Evolutionary conservation across 2,113 vertebrate genomes (phyloP), one percentile per base, ranked within the genome.

Genomic region (Turdus rufiventris): DNA sequence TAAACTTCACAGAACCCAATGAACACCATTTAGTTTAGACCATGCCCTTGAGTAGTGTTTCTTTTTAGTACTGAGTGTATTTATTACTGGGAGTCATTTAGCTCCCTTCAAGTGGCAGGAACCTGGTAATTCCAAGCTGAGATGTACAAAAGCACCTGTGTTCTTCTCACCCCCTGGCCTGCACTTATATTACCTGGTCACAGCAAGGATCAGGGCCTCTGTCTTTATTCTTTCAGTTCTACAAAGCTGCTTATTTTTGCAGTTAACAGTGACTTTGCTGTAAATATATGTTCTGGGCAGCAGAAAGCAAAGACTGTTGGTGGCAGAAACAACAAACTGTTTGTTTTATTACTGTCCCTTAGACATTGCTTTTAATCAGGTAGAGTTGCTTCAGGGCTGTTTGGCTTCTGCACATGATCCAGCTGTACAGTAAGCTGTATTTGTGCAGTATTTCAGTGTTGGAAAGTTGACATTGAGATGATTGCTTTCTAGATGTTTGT

Each of bases 291-390:
- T 83, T 97, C 67, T 83, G 79, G 65, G 53, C 48, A 94, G 91
- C 45, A 91, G 86, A 96, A 93, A 80, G 79, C 62, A 93, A 76
- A 91, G 82, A 94, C 45, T 63, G 70, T 74, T 96, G 94, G 91
- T 81, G 82, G 86, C 70, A 89, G 71, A 85, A 96, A 94, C 92
- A 85, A 91, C 77, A 94, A 94, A 85, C 92, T 94, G 76, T 84
- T 88, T 91, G 76, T 81, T 89, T 81, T 96, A 80, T 92, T 91
- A 65, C 78, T 85, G 38, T 85, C 67, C 50, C 68, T 96, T 94
- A 95, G 96, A 89, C 68, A 95, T 93, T 75, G 92, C 74, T 89
- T 96, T 96, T 94, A 94, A 96, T 96, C 70, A 78, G 85, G 71
- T 20, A 57, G 79, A 89, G 50, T 85, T 75, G 74, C 85, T 94